Conservation (phyloP, 2,113 vertebrate genomes). For the Dryoscopus gambensis region DNA sequence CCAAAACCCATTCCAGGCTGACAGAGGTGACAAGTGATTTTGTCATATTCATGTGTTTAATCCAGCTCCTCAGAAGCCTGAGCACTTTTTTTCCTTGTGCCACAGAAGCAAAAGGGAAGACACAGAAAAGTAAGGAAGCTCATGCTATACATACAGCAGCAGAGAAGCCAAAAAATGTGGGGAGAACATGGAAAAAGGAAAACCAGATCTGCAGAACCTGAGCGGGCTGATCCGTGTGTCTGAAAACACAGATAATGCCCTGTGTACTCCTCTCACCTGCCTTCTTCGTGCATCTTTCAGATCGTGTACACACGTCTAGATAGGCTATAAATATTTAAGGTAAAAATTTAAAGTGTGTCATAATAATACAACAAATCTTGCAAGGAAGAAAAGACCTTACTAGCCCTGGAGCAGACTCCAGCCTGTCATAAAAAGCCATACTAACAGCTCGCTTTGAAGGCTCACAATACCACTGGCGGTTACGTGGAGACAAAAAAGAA, state of each 20-base stretch:
- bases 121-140: neutral
- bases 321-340: conserved; percentile 47
- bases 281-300: neutral
- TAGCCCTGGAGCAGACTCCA: conserved; percentile 5
- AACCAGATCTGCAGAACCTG: neutral
- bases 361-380: conserved; percentile 10
- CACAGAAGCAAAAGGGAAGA: neutral
- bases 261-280: neutral
- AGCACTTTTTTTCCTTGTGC: neutral
- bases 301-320: neutral
- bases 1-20: neutral
- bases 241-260: neutral
- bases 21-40: conserved; percentile 4
- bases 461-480: neutral
- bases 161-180: neutral
- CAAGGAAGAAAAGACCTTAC: neutral
- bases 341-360: conserved; percentile 19
- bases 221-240: neutral
- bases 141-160: neutral
- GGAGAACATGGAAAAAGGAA: neutral
- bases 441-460: conserved; percentile 22
- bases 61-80: neutral
- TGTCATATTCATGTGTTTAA: neutral
- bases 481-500: conserved; percentile 9
- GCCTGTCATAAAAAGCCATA: conserved; percentile 5